These are phyloP conservation scores for Sebastes alutus DNA, from an alignment of 2,797 vertebrate species.

Conservation along the genomic window DNA sequence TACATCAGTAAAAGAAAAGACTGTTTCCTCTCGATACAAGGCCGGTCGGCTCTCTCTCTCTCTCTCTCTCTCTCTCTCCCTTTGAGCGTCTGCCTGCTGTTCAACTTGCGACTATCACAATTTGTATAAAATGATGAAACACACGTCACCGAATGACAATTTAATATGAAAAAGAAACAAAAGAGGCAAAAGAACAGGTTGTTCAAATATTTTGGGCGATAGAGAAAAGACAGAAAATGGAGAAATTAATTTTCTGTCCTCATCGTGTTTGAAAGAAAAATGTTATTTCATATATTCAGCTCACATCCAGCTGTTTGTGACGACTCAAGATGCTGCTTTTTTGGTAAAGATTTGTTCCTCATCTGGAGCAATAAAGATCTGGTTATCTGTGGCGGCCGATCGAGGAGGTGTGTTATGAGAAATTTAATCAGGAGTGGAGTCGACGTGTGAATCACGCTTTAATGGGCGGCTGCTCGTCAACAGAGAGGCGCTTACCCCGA, in stretches of 20 bases:
- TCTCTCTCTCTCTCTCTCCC: not conserved
- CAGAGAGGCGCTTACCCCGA: constrained; percentile 20
- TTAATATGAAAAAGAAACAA: constrained; percentile 17
- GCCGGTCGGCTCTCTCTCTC: not conserved
- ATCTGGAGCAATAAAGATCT: not conserved
- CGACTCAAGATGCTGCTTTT: not conserved
- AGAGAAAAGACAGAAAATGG: not conserved
- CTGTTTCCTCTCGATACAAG: not conserved
- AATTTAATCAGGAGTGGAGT: constrained; percentile 45
- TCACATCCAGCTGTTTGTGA: not conserved
- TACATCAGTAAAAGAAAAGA: not conserved
- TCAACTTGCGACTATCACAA: constrained; percentile 18
- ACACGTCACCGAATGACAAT: constrained; percentile 1
- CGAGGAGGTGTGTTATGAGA: constrained; percentile 1
- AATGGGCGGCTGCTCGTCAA: constrained; percentile 45
- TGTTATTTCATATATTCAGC: not conserved
- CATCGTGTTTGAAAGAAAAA: not conserved
- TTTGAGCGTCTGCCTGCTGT: constrained; percentile 36
- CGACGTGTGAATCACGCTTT: constrained; percentile 22
- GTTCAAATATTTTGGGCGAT: not conserved
- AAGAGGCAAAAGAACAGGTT: not conserved
- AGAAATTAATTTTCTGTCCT: not conserved
- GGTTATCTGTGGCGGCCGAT: not conserved
- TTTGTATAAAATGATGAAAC: constrained; percentile 35
- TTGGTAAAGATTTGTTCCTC: not conserved